Evolutionary conservation across 2,113 vertebrate genomes (phyloP).

Genomic region (Nyctereutes procyonoides): DNA sequence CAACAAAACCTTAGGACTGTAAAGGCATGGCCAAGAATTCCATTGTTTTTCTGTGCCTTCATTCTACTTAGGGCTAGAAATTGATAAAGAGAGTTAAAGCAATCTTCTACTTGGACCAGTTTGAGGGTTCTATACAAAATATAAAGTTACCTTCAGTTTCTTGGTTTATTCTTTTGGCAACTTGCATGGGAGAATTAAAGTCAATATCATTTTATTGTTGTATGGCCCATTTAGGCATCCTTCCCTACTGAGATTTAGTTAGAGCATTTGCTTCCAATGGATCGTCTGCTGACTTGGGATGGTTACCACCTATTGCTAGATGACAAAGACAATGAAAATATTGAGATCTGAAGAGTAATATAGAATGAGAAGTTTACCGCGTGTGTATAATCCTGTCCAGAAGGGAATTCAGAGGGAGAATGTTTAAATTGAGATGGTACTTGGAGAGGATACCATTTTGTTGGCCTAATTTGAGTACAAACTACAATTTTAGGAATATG

Average conservation of each 20-base stretch:
- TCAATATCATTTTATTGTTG: not conserved
- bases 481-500: not conserved
- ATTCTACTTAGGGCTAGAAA: not conserved
- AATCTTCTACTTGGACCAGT: not conserved
- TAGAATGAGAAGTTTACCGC: not conserved
- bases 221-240: not conserved
- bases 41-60: not conserved
- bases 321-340: not conserved
- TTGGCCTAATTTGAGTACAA: not conserved
- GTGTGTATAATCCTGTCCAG: not conserved
- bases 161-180: not conserved
- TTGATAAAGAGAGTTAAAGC: not conserved
- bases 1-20: not conserved
- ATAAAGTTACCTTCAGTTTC: not conserved
- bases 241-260: constrained; percentile 43
- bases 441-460: not conserved
- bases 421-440: not conserved
- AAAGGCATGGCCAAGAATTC: not conserved
- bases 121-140: not conserved
- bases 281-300: not conserved
- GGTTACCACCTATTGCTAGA: not conserved
- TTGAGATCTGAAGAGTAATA: not conserved
- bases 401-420: not conserved
- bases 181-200: not conserved
- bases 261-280: not conserved